Conservation (phyloP, 2,113 vertebrate species). For the Abramis brama region DNA sequence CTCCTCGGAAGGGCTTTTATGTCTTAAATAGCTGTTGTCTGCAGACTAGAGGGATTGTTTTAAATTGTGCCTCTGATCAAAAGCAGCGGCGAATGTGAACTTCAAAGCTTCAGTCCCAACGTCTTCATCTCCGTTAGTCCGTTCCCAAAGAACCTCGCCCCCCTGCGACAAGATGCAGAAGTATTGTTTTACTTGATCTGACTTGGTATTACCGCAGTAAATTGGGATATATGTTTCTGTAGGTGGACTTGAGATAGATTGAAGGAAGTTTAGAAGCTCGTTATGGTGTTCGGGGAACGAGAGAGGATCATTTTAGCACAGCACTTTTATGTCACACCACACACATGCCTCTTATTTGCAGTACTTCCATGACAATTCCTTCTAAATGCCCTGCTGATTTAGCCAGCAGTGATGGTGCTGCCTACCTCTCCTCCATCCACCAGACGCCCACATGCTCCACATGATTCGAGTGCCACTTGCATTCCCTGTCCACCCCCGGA, state of each 20-base stretch:
- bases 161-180: not conserved
- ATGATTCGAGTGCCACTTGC: conserved; percentile 31
- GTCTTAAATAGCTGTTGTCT: not conserved
- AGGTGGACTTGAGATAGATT: not conserved
- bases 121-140: not conserved
- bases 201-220: conserved; percentile 17
- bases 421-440: conserved; percentile 10
- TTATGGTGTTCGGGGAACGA: not conserved
- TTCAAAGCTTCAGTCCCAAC: conserved; percentile 15
- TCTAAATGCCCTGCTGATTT: conserved; percentile 30
- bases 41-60: conserved; percentile 9
- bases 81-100: conserved; percentile 14
- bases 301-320: not conserved
- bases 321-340: not conserved
- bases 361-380: not conserved
- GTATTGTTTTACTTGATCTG: not conserved
- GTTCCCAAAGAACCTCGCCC: not conserved
- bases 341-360: conserved; percentile 8
- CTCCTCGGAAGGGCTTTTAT: not conserved
- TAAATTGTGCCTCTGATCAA: conserved; percentile 34
- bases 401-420: conserved; percentile 17
- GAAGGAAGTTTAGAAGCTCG: not conserved
- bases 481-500: conserved; percentile 39
- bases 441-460: conserved; percentile 37
- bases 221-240: not conserved